A percentile compares a stretch with the other conserved stretches of the same genome.
Conservation (phyloP, 2,888 invertebrate genomes). For the Augiades crinisus region DNA sequence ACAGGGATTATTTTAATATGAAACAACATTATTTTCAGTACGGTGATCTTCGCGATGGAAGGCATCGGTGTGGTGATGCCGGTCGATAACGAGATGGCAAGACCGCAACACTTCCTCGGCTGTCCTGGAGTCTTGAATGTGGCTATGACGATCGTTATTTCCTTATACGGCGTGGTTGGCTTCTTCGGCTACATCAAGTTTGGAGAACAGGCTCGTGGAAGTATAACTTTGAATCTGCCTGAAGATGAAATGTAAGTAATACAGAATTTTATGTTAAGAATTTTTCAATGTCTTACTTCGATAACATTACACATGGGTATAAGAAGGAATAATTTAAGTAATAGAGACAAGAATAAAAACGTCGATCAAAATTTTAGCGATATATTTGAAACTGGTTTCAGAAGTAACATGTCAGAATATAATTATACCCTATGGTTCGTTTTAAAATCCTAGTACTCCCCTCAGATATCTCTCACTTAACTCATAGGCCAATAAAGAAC, state of each 20-base stretch:
- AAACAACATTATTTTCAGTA: constrained; percentile 71
- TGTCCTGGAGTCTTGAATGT: constrained; percentile 92
- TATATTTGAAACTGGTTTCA: too few species aligned
- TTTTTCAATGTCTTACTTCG: background rate
- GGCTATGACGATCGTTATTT: constrained; percentile 91
- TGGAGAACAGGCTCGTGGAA: constrained; percentile 86
- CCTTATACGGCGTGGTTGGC: constrained; percentile 90
- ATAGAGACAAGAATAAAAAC: too few species aligned
- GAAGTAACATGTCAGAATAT: too few species aligned
- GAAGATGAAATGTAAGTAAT: constrained; percentile 83
- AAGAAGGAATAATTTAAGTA: too few species aligned
- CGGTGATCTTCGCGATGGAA: constrained; percentile 98
- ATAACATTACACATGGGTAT: background rate
- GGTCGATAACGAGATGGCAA: constrained; percentile 94
- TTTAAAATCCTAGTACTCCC: too few species aligned
- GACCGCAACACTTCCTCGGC: constrained; percentile 89
- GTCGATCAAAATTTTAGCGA: too few species aligned
- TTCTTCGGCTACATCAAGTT: constrained; percentile 95
- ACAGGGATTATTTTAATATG: too few species aligned
- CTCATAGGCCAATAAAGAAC: too few species aligned
- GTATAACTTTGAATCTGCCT: constrained; percentile 92
- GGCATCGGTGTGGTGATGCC: constrained; percentile 97
- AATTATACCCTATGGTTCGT: too few species aligned
- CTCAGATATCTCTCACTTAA: background rate
- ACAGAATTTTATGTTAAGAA: background rate